These are phyloP conservation scores for Erythrocebus patas DNA, from an alignment of 2,113 vertebrate species.

Conservation along the genomic window DNA sequence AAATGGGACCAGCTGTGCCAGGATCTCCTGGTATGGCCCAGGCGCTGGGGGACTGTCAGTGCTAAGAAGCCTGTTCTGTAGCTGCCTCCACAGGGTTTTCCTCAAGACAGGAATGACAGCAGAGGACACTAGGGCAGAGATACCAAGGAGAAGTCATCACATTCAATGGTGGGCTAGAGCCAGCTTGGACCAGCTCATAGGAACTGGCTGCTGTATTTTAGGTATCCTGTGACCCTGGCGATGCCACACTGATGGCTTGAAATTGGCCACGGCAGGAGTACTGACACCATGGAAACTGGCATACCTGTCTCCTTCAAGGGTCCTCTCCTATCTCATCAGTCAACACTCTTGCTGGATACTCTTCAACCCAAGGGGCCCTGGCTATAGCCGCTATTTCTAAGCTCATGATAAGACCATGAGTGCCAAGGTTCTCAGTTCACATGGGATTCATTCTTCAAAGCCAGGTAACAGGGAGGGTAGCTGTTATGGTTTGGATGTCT, in stretches of 20 bases:
- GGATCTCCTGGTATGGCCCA: constrained; percentile 74
- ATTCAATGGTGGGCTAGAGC: accelerated
- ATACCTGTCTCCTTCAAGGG: not conserved
- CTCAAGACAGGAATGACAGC: constrained; percentile 83
- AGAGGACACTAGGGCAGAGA: constrained; percentile 81
- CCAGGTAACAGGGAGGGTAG: not conserved
- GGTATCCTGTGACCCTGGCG: not conserved
- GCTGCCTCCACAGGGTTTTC: constrained; percentile 82
- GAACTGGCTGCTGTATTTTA: accelerated
- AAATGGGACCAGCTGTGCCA: constrained; percentile 85
- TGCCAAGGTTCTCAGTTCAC: not conserved
- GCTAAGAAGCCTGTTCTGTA: constrained; percentile 79
- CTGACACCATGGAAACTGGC: accelerated
- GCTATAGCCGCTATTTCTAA: accelerated
- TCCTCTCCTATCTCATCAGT: not conserved
- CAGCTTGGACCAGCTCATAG: not conserved
- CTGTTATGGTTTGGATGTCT: not conserved
- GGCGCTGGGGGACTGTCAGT: not conserved
- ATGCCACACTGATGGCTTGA: not conserved
- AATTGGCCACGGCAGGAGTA: accelerated
- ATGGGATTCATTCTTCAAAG: not conserved
- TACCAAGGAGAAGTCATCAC: not conserved
- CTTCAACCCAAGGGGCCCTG: not conserved
- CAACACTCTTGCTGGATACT: not conserved
- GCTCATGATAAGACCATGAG: accelerated